A percentile compares a stretch with the other conserved stretches of the same genome.
phyloP scores from a whole-genome alignment of 1,140 invertebrate genomes.

The Oncopodura yosiiana region DNA sequence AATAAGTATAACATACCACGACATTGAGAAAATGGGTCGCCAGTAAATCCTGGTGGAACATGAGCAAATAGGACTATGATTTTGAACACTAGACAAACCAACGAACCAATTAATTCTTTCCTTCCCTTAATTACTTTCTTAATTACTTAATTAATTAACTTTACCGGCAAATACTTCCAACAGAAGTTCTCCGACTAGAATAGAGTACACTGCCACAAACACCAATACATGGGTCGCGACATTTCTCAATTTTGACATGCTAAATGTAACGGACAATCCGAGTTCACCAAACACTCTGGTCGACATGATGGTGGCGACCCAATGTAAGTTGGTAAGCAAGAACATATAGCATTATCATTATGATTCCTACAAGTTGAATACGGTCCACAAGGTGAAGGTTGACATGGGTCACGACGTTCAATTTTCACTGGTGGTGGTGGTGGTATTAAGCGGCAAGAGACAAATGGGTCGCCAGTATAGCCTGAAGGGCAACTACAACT shows the following conservation, averaged over 20 bases:
- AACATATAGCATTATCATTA: conserved; percentile 68
- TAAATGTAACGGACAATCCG: conserved; percentile 57
- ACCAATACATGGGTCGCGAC: conserved; percentile 38
- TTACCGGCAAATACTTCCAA: conserved; percentile 66
- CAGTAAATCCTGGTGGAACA: conserved; percentile 50
- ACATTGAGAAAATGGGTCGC: conserved; percentile 48
- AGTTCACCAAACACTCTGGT: conserved; percentile 60
- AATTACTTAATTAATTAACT: conserved; percentile 47
- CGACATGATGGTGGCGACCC: conserved; percentile 55
- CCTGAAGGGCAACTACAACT: conserved; percentile 66
- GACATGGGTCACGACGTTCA: conserved; percentile 65
- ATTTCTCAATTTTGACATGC: conserved; percentile 56
- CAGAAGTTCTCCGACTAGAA: conserved; percentile 64
- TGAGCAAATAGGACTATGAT: conserved; percentile 68
- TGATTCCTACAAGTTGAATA: conserved; percentile 66
- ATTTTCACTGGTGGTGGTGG: conserved; percentile 45
- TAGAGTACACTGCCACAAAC: conserved; percentile 55
- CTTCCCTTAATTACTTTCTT: neutral
- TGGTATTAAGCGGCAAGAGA: conserved; percentile 70
- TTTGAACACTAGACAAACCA: conserved; percentile 54
- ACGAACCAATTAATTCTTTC: neutral
- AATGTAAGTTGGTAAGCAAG: conserved; percentile 56
- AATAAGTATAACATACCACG: conserved; percentile 2
- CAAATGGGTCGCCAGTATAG: conserved; percentile 66
- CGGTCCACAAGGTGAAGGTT: conserved; percentile 60